phyloP scores from a whole-genome alignment of 2,888 invertebrate species.

The Lithophane ornitopus region DNA sequence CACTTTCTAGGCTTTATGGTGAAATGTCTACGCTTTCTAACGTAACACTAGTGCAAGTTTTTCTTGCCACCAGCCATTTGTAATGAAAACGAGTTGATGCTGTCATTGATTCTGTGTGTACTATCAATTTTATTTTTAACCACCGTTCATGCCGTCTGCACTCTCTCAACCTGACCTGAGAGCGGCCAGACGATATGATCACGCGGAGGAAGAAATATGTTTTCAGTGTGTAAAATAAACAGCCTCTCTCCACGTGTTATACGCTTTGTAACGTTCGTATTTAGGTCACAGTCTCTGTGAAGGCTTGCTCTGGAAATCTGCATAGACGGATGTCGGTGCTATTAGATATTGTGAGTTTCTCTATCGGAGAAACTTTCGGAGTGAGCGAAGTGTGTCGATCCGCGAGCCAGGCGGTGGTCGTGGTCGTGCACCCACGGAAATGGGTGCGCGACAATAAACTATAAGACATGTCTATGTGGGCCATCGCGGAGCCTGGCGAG shows the following conservation, averaged over 20 bases:
- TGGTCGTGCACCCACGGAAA: conserved; percentile 87
- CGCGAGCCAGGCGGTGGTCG: conserved; percentile 76
- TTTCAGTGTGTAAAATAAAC: conserved; percentile 72
- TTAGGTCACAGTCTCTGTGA: conserved; percentile 85
- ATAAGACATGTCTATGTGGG: conserved; percentile 87
- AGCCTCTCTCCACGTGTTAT: conserved; percentile 74
- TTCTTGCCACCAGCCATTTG: conserved; percentile 83
- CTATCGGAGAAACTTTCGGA: conserved; percentile 89
- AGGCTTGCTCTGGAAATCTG: conserved; percentile 89
- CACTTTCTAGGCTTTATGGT: conserved; percentile 90
- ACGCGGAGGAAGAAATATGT: conserved; percentile 60
- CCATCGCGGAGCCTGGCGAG: conserved; percentile 77
- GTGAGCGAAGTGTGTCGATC: conserved; percentile 86
- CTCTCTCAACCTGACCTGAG: conserved; percentile 53
- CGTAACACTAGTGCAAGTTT: conserved; percentile 89
- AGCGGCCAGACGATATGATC: conserved; percentile 41
- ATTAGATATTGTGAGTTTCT: conserved; percentile 89
- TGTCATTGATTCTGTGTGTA: conserved; percentile 72
- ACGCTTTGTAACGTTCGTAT: conserved; percentile 81
- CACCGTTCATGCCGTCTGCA: conserved; percentile 35
- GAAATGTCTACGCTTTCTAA: conserved; percentile 89
- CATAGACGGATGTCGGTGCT: conserved; percentile 89
- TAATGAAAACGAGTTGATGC: conserved; percentile 88
- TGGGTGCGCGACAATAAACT: conserved; percentile 88
- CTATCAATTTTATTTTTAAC: conserved; percentile 63